phyloP scores from a whole-genome alignment of 1,140 invertebrate species.

The Lerema accius region DNA sequence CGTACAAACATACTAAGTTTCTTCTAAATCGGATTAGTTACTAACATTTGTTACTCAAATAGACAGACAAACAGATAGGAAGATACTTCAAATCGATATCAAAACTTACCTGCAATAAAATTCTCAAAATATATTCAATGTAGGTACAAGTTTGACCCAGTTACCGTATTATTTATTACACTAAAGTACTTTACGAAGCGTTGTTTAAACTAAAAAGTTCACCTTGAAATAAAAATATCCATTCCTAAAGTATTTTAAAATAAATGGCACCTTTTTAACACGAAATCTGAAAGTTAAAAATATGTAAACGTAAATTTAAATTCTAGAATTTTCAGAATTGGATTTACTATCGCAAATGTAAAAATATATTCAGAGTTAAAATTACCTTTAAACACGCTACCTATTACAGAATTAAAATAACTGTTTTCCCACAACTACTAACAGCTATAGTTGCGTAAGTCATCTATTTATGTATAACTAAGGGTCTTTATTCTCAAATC shows the following conservation, averaged over 20 bases:
- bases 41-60: no score
- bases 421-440: neutral
- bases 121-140: no score
- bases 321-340: neutral
- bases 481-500: neutral
- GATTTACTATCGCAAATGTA: constrained; percentile 1
- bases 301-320: neutral
- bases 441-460: neutral
- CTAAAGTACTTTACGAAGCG: no score
- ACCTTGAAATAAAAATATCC: neutral
- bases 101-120: no score
- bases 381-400: constrained; percentile 12
- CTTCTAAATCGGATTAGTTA: no score
- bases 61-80: no score
- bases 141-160: no score
- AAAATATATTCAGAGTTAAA: constrained; percentile 15
- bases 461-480: neutral
- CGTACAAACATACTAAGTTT: no score
- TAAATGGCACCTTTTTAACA: neutral
- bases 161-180: no score
- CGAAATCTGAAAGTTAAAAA: neutral
- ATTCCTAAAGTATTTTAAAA: neutral
- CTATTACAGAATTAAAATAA: neutral
- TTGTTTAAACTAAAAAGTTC: neutral
- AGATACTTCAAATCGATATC: no score